Evolutionary conservation across 2,113 vertebrate species (phyloP), one percentile per base, ranked within the genome.

Genomic region (Fulmarus glacialis): DNA sequence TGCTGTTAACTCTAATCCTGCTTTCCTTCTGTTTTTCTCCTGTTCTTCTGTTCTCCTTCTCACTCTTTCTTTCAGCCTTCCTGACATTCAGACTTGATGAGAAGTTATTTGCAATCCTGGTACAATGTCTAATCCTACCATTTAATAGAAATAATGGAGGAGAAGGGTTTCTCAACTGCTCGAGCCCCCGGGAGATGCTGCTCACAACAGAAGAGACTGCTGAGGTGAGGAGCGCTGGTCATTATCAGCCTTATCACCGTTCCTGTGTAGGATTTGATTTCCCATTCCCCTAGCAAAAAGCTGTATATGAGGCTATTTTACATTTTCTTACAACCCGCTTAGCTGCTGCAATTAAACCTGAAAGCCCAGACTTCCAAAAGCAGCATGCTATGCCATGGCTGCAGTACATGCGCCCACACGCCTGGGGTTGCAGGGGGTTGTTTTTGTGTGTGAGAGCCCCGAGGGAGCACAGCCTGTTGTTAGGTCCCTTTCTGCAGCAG

Each of bases 391-490:
- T 66, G 64, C 30, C 30, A 15, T 34, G 55, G 55, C 59, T 92
- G 20, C 70, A 52, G 38, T 16, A 24, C 1, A 1, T 50, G 48
- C 12, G 29, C 17, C 22, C 36, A 29, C 7, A 60, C 0, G 1
- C 11, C 50, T 62, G 42, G 4, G 27, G 11, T 2, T 52, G 15
- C 13, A 70, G 40, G 21, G 22, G 11, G 11, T 80, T 21, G 11
- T 21, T 59, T 8, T 19, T 42, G 45, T 52, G 20, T 53, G n/a
- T 32, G 75, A 56, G 55, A 70, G 29, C 36, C 15, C 34, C 0
- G 0, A 5, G 9, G 6, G 4, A 19, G 36, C 22, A n/a, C 26
- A 55, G 26, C 13, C 23, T 43, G 50, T 19, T 18, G 3, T 0
- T 22, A 34, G 7, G 34, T 62, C 34, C n/a, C 42, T 74, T 62